These are phyloP conservation scores for Oriolus oriolus DNA, from an alignment of 2,113 vertebrate species.

Conservation along the genomic window DNA sequence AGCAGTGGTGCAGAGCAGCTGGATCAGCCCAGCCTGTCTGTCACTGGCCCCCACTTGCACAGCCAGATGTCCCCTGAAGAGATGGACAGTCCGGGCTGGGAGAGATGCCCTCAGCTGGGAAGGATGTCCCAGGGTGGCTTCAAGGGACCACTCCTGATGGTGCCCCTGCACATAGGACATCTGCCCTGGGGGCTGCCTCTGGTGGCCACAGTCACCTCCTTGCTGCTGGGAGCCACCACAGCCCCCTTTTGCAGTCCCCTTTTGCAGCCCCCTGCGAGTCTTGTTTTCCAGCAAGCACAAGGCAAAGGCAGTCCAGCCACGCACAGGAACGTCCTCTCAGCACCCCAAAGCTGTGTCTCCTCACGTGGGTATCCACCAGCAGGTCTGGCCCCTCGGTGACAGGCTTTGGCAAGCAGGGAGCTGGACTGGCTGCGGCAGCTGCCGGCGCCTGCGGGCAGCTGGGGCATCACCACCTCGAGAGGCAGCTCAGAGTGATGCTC, in stretches of 20 bases:
- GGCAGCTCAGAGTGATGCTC: not conserved
- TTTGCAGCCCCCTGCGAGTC: not conserved
- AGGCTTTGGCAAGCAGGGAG: not conserved
- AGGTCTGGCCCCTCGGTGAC: not conserved
- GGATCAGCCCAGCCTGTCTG: not conserved
- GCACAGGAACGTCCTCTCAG: accelerated
- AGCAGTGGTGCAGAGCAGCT: accelerated
- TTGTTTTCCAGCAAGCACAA: constrained; percentile 7
- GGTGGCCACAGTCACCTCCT: not conserved
- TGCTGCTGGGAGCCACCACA: not conserved
- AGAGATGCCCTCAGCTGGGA: not conserved
- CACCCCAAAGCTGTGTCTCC: not conserved
- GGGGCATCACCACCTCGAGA: not conserved
- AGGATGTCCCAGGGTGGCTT: not conserved
- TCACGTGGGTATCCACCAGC: accelerated
- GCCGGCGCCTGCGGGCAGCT: not conserved
- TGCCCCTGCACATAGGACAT: not conserved
- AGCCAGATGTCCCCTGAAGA: not conserved
- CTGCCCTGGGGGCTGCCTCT: not conserved
- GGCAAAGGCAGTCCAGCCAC: not conserved
- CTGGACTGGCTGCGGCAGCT: not conserved
- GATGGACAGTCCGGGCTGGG: not conserved
- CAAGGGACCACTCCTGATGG: not conserved
- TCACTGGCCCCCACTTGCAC: not conserved
- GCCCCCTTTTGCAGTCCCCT: not conserved